Evolutionary conservation across 2,888 invertebrate genomes (phyloP), one percentile per base, ranked within the genome.

Genomic region (Hyppa rectilinea): DNA sequence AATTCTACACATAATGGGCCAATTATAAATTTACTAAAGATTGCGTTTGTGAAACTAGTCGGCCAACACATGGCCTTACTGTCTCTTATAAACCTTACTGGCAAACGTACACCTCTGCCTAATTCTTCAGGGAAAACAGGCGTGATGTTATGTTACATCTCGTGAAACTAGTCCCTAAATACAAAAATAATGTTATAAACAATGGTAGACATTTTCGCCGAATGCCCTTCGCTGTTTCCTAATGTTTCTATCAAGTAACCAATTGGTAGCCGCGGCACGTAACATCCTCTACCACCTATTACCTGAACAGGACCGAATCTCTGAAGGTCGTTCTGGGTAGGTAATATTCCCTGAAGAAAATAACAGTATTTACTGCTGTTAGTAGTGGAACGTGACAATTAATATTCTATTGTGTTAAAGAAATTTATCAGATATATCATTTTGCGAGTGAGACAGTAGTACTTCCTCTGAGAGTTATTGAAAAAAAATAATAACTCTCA

Each of bases 321-420:
- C 62, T 76, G 82, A 66, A 81, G 84, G 85, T 85, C 78, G 79
- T n/a, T 52, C 67, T 59, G 20, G 26, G 77, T 78, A 83, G 26
- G 77, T 78, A 83, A 84, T 80, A 87, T 81, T 85, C 80, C 67
- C 80, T 87, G 85, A 88, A 91, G 89, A 88, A 90, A 83, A 83
- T 87, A 88, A 85, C 63, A 84, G 69, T 74, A 74, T 71, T 75
- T 81, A 66, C 77, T 38, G 20, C 10, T 31, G 20, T 61, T 34
- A 49, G 20, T 61, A 56, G 56, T 50, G 38, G 67, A 77, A 73
- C 65, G 64, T 70, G 55, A 45, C 62, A 71, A 78, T 82, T 38
- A 61, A 52, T 45, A 29, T 49, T 71, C 31, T 71, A 53, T 53
- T 79, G 29, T 60, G 6, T 53, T 9, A 47, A 50, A 38, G 20